Evolutionary conservation across 2,888 invertebrate species (phyloP), one percentile per base, ranked within the genome.

Genomic region (Bombylius major): DNA sequence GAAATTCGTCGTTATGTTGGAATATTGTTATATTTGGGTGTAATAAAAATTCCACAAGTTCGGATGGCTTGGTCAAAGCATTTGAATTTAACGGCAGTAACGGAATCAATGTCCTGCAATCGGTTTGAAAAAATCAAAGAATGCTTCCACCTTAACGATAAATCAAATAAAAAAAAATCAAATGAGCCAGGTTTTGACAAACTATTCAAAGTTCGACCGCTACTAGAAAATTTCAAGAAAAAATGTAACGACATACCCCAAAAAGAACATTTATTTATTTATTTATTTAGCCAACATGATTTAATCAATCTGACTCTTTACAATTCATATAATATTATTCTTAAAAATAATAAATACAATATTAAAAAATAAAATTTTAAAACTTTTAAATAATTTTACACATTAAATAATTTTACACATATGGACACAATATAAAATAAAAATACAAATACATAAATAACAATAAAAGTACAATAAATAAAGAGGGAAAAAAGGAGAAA

Each of bases 51-150:
- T 33, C 50, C 44, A 23, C 32, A 55, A 23, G 46, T 45, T 14
- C 55, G 55, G 45, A 53, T 56, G 56, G 50, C 56, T 11, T 56
- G 49, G 49, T 23, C 12, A 36, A 8, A 49, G 5, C 53, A 57
- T 32, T 57, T 57, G n/a, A 42, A 45, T 23, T 39, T 51, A n/a
- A 44, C 50, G 51, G 54, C 54, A 13, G 48, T 51, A 14, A 45
- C 52, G 34, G 5, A 57, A 11, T 32, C 50, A 6, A 46, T 53
- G 14, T 53, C 46, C n/a, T 13, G 56, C 7, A 51, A 11, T n/a
- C 5, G 51, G 14, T 54, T 54, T 44, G 51, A 54, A 32, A 51
- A 57, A 54, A 42, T 57, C 32, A 57, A 47, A 36, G 39, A 47
- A 47, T 44, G 31, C 23, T 47, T 54, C 23, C 57, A 54, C 44